A percentile compares a stretch with the other conserved stretches of the same genome.
Evolutionary conservation across 2,888 invertebrate species (phyloP).

Genomic region (Acanthosepion lycidas): DNA sequence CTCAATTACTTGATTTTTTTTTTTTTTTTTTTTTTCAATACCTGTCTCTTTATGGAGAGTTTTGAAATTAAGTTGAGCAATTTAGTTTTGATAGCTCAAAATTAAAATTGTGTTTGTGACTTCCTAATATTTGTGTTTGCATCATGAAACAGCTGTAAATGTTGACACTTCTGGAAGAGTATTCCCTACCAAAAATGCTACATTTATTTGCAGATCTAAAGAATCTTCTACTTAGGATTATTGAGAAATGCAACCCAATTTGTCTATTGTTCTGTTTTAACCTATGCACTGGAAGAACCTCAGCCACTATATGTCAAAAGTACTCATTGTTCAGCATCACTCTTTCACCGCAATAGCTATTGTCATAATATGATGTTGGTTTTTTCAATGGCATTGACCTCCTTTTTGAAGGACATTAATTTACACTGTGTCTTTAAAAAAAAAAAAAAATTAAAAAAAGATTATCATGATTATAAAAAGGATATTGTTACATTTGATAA

Average conservation of each 20-base stretch:
- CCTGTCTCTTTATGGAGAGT: not conserved
- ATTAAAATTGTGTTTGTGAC: too few relatives aligned
- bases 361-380: not conserved
- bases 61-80: not conserved
- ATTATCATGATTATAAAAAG: too few relatives aligned
- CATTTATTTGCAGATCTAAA: not conserved
- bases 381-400: not conserved
- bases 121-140: not conserved
- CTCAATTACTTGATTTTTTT: too few relatives aligned
- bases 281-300: conserved; percentile 4
- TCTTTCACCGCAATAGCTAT: not conserved
- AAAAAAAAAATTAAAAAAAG: too few relatives aligned
- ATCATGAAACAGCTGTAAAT: not conserved
- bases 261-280: conserved; percentile 1
- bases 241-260: not conserved
- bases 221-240: not conserved
- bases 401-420: not conserved
- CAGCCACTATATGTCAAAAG: not conserved
- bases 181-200: not conserved
- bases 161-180: not conserved
- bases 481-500: too few relatives aligned
- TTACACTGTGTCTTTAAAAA: too few relatives aligned
- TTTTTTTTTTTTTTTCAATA: not conserved
- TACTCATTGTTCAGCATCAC: not conserved
- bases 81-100: not conserved